Conservation (phyloP, 2,113 vertebrate genomes). For the Scopus umbretta region DNA sequence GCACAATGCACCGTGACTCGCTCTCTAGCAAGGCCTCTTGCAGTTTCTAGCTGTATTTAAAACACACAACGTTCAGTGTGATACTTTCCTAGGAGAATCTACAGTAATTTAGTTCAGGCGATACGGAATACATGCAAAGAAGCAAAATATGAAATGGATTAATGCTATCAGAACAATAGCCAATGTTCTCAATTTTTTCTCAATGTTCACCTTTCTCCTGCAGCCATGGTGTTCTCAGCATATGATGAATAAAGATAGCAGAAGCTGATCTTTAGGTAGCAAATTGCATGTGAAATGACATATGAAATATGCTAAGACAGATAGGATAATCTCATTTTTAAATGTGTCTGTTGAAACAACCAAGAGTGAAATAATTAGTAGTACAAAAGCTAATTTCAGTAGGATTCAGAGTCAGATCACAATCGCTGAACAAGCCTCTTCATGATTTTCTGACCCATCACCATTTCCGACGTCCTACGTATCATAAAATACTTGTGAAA, state of each 20-base stretch:
- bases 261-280: background rate
- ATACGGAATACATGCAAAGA: background rate
- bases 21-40: background rate
- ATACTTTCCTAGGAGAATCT: background rate
- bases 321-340: background rate
- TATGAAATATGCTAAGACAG: background rate
- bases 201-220: background rate
- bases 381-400: background rate
- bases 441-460: background rate
- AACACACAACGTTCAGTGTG: background rate
- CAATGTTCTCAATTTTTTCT: background rate
- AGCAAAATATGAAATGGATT: background rate
- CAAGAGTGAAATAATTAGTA: background rate
- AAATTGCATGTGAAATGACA: background rate
- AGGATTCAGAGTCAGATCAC: background rate
- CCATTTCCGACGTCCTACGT: background rate
- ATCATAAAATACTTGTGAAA: background rate
- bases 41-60: background rate
- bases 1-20: background rate
- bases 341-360: background rate
- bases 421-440: background rate
- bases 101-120: background rate
- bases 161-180: background rate
- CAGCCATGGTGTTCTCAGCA: background rate
- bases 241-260: background rate